These are phyloP conservation scores for Lycodopsis pacificus DNA, from an alignment of 2,797 vertebrate species.

Conservation along the genomic window DNA sequence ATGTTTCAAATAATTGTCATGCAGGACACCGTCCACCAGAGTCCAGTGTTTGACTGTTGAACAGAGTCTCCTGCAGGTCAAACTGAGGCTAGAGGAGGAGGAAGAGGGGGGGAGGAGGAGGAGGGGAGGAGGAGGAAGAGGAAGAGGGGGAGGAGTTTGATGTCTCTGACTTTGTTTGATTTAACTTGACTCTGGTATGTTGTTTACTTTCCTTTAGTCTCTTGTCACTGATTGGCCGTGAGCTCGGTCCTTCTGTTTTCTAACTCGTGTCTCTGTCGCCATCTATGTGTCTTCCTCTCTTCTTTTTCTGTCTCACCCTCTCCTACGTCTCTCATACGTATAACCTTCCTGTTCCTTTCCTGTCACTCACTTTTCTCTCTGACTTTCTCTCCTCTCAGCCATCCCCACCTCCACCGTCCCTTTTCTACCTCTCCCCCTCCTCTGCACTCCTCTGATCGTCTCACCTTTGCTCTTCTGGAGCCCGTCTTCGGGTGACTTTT, in stretches of 20 bases:
- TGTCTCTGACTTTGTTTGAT: slow-evolving; percentile 40
- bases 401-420: background rate
- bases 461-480: slow-evolving; percentile 41
- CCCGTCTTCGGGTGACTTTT: slow-evolving; percentile 55
- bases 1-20: slow-evolving; percentile 60
- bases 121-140: slow-evolving; percentile 1
- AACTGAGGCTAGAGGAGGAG: slow-evolving; percentile 36
- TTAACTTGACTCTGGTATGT: slow-evolving; percentile 34
- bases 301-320: background rate
- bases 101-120: background rate
- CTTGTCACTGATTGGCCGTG: slow-evolving; percentile 3
- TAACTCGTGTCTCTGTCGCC: background rate
- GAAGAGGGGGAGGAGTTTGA: slow-evolving; percentile 7
- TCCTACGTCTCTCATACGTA: background rate
- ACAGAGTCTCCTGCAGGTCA: slow-evolving; percentile 53
- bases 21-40: slow-evolving; percentile 74
- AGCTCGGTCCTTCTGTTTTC: slow-evolving; percentile 16
- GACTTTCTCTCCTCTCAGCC: background rate
- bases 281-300: slow-evolving; percentile 7
- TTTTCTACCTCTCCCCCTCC: background rate
- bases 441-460: background rate
- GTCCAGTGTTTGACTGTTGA: slow-evolving; percentile 79
- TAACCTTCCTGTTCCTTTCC: background rate
- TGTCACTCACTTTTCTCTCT: background rate
- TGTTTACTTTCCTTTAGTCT: slow-evolving; percentile 28